Evolutionary conservation across 2,797 vertebrate species (phyloP).

Genomic region (Halcyon badia): DNA sequence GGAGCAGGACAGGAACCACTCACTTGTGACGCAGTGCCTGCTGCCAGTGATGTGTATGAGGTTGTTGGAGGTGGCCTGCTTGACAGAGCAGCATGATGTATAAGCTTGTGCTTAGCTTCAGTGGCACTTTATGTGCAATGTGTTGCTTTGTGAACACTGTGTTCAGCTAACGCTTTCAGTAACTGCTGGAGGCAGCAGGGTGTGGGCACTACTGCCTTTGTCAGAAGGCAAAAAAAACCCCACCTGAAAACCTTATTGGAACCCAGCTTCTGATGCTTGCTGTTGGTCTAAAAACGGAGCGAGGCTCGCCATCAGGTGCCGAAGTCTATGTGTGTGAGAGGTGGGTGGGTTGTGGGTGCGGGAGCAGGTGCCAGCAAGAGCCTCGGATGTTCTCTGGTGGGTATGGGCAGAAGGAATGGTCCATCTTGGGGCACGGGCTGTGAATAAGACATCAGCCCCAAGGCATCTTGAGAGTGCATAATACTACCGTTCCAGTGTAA

Average conservation of each 20-base stretch:
- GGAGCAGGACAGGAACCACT: not conserved
- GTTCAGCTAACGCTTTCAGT: not conserved
- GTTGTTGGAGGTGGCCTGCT: not conserved
- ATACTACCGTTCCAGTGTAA: not conserved
- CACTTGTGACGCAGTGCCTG: not conserved
- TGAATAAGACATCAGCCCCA: not conserved
- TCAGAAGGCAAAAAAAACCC: not conserved
- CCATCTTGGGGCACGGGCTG: not conserved
- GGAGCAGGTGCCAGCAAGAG: not conserved
- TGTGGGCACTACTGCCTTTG: not conserved
- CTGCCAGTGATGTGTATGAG: not conserved
- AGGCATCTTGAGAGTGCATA: fast-evolving
- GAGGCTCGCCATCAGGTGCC: not conserved
- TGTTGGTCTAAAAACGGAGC: not conserved
- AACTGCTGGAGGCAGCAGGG: not conserved
- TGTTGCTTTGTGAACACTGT: not conserved
- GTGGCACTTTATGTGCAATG: not conserved
- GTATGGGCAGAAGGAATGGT: not conserved
- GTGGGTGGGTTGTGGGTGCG: not conserved
- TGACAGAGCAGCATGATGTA: not conserved
- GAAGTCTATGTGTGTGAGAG: fast-evolving
- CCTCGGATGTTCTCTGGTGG: not conserved
- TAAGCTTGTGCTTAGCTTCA: not conserved
- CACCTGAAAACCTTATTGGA: not conserved
- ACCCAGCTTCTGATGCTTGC: not conserved